Evolutionary conservation across 2,888 invertebrate genomes (phyloP).

Genomic region (Bombylius discolor): DNA sequence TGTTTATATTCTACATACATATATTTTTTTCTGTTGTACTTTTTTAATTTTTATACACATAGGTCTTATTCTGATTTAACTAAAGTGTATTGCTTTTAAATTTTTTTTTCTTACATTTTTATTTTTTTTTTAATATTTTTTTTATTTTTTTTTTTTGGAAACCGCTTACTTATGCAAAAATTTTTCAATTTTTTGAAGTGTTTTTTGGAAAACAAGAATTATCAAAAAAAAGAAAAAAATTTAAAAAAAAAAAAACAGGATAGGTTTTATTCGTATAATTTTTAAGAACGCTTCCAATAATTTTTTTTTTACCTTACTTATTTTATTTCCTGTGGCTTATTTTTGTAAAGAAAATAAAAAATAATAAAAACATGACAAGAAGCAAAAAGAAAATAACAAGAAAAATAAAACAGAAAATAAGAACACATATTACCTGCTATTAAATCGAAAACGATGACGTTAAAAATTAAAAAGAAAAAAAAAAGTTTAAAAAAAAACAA

Average conservation of each 20-base stretch:
- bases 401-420: too few species aligned
- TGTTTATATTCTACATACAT: background rate
- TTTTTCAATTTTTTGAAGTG: background rate
- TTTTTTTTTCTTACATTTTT: background rate
- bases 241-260: too few species aligned
- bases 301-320: background rate
- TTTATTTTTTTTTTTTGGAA: background rate
- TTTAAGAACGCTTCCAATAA: background rate
- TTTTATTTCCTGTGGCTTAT: background rate
- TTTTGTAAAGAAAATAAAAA: background rate
- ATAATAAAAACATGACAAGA: too few species aligned
- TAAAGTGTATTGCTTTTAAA: background rate
- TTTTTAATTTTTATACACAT: background rate
- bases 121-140: background rate
- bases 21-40: background rate
- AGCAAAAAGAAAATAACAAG: too few species aligned
- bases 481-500: background rate
- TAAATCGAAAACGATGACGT: background rate
- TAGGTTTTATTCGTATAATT: background rate
- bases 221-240: too few species aligned
- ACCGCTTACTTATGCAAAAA: slow-evolving; percentile 9
- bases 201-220: background rate
- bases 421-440: too few species aligned
- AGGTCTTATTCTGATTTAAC: background rate
- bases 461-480: background rate